A percentile compares a stretch with the other conserved stretches of the same genome.
These are phyloP conservation scores for Anoplopoma fimbria DNA, from an alignment of 2,113 vertebrate genomes.

Conservation along the genomic window DNA sequence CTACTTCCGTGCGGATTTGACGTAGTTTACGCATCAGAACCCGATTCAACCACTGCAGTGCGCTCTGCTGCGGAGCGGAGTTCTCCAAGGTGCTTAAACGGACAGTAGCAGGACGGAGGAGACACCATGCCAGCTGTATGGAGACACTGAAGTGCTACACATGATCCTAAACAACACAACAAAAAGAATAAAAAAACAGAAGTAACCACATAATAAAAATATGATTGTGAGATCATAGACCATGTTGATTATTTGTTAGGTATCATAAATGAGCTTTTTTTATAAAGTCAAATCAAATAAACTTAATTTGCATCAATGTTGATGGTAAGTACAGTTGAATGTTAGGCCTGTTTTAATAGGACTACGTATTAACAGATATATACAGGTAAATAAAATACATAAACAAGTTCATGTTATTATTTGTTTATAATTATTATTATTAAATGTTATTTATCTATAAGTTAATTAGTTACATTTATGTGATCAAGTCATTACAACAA, in stretches of 20 bases:
- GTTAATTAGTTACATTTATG: background rate
- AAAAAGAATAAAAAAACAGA: background rate
- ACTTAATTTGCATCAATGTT: background rate
- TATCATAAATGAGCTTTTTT: too few relatives aligned
- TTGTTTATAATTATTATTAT: too few relatives aligned
- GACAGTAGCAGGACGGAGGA: slow-evolving; percentile 1
- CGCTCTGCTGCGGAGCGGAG: slow-evolving; percentile 64
- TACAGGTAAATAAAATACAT: background rate
- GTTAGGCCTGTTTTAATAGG: background rate
- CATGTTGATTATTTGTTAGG: background rate
- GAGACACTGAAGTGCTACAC: background rate
- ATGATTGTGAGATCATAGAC: background rate
- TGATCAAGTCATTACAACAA: background rate
- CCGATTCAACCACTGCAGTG: slow-evolving; percentile 46
- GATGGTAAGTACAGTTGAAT: background rate
- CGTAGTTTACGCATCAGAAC: slow-evolving; percentile 70
- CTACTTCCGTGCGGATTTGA: slow-evolving; percentile 45
- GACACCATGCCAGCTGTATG: background rate
- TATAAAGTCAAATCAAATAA: background rate
- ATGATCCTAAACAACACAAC: background rate
- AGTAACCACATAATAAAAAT: background rate
- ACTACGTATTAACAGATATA: background rate
- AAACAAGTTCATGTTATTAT: background rate
- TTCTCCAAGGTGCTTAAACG: slow-evolving; percentile 85
- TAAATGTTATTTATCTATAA: background rate